Evolutionary conservation across 2,113 vertebrate species (phyloP), one percentile per base, ranked within the genome.

Genomic region (Paradisaea rubra): DNA sequence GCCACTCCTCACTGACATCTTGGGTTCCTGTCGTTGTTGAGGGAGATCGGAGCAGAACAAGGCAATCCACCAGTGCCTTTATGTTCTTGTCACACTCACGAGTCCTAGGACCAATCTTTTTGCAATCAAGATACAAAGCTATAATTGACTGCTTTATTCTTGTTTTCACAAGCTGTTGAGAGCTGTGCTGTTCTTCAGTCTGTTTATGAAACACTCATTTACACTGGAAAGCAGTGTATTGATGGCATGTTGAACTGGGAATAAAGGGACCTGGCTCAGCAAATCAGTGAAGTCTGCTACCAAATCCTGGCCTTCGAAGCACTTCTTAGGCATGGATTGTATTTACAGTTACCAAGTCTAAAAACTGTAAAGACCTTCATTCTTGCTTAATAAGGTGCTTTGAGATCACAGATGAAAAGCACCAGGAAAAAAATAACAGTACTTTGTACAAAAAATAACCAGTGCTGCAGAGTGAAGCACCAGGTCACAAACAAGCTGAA

Each of bases 141-240:
- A 14, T 61, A 95, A 94, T 13, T 63, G 74, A 54, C 61, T 85
- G 28, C 64, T 81, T 88, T 78, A 83, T 78, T 95, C 56, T 85
- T 88, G 78, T 91, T 91, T 89, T 81, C 82, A 65, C 60, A 88
- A 83, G 65, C 45, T 39, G 53, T 81, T 81, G 74, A 95, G 65
- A 91, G 45, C 54, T 80, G 86, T 64, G 19, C 52, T 83, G n/a
- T 74, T 86, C 56, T 60, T 90, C 52, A 77, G 77, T 68, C 61
- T 74, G 53, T 90, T 91, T 86, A 81, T 61, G 49, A 90, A 93
- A 91, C 9, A 14, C n/a, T 86, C 72, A 44, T 93, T 88, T 96
- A 52, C 64, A 50, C 56, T 86, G 60, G 37, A 57, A 95, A 93
- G 72, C 35, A 76, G 33, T 11, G 12, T 37, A 78, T 6, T 66